Base-by-base conservation (phyloP, 2,888 invertebrate species). In the Apotomis betuletana region DNA sequence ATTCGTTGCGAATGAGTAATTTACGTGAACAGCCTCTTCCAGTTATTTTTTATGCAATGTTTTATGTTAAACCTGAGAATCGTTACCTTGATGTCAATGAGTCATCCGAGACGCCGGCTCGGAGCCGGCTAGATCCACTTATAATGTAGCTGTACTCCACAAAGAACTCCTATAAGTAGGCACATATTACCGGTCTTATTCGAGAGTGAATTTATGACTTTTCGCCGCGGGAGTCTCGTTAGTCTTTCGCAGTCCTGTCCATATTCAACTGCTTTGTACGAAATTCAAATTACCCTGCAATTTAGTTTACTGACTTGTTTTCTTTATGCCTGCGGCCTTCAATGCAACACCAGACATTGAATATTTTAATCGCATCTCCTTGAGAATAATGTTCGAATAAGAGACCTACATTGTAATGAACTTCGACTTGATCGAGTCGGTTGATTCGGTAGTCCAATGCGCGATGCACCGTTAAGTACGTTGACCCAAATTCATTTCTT, bases 41-140 rank as follows among this genome's bases (percentile, higher is more conserved):
- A 71, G 27, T 67, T 52, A 52, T 59, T 72, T 72, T 71, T 62
- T 68, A 58, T 57, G 62, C 52, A 54, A 54, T 36, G 8, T 68
- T 63, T 52, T 68, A 59, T 62, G 49, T 54, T 70, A 55, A 61
- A 69, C n/a, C 54, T 54, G 54, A 58, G 67, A 68, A 68, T 72
- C 71, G 62, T 68, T 68, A 72, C 80, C 81, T 82, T 81, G 81
- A 75, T 77, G 77, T 72, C 75, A 78, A 81, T 91, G 91, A 91
- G 84, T 91, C 91, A 91, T 84, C 80, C 78, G 83, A 76, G 70
- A 73, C 82, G 83, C 80, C 78, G 77, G 79, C 83, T 77, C 77
- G 84, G 78, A 85, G 87, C 84, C 85, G 83, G 85, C 88, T 86
- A 87, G 86, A 83, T 81, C 80, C 79, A 78, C 77, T 77, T 75